Evolutionary conservation across 2,113 vertebrate genomes (phyloP), one percentile per base, ranked within the genome.

Genomic region (Sardina pilchardus): DNA sequence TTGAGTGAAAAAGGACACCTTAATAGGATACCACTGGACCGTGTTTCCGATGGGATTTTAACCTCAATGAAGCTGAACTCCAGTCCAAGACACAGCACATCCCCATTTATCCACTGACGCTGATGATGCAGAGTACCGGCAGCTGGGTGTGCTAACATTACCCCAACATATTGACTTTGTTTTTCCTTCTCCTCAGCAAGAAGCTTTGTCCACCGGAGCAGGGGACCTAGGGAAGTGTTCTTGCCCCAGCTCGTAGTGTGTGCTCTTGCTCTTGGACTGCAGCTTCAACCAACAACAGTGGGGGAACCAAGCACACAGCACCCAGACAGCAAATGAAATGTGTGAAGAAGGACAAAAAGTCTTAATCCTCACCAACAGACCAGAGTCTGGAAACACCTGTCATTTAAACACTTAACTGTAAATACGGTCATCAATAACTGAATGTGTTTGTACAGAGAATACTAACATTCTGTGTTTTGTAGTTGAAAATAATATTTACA

Each of bases 361-460:
- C 63, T 78, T 30, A 30, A 3, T 85, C 48, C 71, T 78, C 30
- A 78, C 26, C 19, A 85, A 75, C 82, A 78, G 78, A 50, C 84
- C 36, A 26, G 36, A 43, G 3, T 39, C 45, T 17, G 45, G 71
- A 42, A 81, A 63, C 39, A 85, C 8, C 45, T 59, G 21, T 85
- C 82, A 85, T 85, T 78, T 78, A 48, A 82, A 82, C 82, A 56
- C 87, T 88, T 89, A 36, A 36, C 85, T 88, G 71, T 87, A 88
- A 71, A 88, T 88, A 87, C 39, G 81, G 7, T 81, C 78, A 86
- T 82, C 48, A 86, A 47, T 85, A 84, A 87, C 45, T 75, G 84
- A 91, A 90, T 89, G 88, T 88, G 85, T 90, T 89, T 89, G 87
- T 89, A 87, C 85, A 86, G 86, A 84, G 63, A 83, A 85, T 47